Evolutionary conservation across 1,140 invertebrate genomes (phyloP).

Genomic region (Uloborus diversus): DNA sequence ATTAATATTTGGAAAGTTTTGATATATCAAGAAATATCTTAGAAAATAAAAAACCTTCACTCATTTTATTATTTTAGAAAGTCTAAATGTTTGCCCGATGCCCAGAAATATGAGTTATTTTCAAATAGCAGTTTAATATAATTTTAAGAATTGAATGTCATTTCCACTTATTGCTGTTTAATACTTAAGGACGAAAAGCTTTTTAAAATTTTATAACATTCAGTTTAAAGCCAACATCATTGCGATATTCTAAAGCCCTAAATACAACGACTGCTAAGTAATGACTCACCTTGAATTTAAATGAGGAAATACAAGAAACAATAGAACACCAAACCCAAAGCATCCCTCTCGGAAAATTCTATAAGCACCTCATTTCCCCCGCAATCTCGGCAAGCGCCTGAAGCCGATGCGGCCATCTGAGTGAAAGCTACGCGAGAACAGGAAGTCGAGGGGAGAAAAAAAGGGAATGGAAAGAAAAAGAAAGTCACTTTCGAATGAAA

Average conservation of each 20-base stretch:
- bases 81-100: too few species aligned
- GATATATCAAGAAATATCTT: too few species aligned
- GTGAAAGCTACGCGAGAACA: background rate
- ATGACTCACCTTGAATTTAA: background rate
- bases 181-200: too few species aligned
- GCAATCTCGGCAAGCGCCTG: background rate
- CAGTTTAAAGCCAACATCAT: background rate
- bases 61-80: too few species aligned
- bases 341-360: background rate
- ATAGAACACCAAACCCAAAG: background rate
- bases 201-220: too few species aligned
- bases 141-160: too few species aligned
- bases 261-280: background rate
- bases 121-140: too few species aligned
- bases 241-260: background rate
- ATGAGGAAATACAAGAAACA: background rate
- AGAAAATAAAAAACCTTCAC: too few species aligned
- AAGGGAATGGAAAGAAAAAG: background rate
- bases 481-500: slow-evolving; percentile 26
- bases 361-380: background rate
- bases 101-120: too few species aligned
- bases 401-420: background rate
- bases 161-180: too few species aligned
- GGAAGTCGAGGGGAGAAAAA: background rate
- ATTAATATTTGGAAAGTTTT: too few species aligned